Percentiles rank a stretch among this genome's conserved stretches.
phyloP scores from a whole-genome alignment of 2,797 vertebrate species.

The Synanceia verrucosa region DNA sequence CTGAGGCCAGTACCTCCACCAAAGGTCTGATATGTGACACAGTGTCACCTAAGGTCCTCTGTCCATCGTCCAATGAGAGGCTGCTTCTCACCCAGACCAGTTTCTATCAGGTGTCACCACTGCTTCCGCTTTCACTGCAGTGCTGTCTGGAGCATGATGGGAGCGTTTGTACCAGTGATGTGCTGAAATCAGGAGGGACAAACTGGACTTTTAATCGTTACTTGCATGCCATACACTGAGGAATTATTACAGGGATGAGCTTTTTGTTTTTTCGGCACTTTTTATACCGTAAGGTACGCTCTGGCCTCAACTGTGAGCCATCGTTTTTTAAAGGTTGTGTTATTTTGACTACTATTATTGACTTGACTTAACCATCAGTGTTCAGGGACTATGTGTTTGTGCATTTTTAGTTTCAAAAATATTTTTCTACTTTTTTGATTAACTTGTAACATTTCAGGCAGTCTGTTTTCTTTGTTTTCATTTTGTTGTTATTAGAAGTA shows the following conservation, averaged over 20 bases:
- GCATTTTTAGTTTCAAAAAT: not conserved
- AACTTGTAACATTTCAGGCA: not conserved
- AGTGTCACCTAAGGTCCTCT: not conserved
- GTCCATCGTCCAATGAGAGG: not conserved
- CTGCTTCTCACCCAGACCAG: not conserved
- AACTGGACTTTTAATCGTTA: conserved; percentile 2
- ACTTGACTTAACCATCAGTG: not conserved
- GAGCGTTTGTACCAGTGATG: not conserved
- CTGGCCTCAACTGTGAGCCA: conserved; percentile 22
- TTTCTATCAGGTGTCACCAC: not conserved
- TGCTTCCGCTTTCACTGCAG: not conserved
- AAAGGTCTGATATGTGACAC: conserved; percentile 62
- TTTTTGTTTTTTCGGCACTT: conserved; percentile 22
- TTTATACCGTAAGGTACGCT: conserved; percentile 3
- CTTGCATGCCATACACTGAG: not conserved
- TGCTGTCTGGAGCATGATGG: not conserved
- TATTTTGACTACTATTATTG: conserved; percentile 2
- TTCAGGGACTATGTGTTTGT: too few relatives aligned
- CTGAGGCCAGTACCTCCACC: conserved; percentile 76
- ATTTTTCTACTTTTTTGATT: not conserved
- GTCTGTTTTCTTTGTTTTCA: too few relatives aligned
- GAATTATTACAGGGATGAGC: not conserved
- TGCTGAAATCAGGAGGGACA: not conserved
- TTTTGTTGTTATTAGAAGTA: not conserved
- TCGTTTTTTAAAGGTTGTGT: not conserved